Base-by-base conservation (phyloP, 2,113 vertebrate species). In the Anoplopoma fimbria region DNA sequence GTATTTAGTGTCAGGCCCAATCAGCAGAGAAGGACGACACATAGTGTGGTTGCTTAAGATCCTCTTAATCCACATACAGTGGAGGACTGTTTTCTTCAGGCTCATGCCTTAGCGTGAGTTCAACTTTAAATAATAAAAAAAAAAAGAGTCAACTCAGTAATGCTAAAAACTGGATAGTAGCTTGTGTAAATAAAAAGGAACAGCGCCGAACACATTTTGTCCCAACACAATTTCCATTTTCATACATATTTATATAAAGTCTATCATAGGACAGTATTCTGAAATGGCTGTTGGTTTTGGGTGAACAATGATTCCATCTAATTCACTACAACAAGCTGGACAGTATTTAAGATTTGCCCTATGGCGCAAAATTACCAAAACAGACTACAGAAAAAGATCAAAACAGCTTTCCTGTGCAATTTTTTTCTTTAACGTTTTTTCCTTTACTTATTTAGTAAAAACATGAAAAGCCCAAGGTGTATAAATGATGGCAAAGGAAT, bases 1-100 rank as follows among this genome's bases (percentile, higher is more conserved):
- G 87, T 80, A 91, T 89, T 92, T 93, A 90, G 73, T 87, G 91
- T 91, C 91, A 88, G 70, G 67, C 65, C 42, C 47, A 85, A 90
- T 91, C 79, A 86, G 74, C 61, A 61, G 33, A 42, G 65, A 36
- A 40, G 64, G 77, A 57, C 57, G 58, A 91, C 45, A 62, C 42
- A 70, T 51, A 80, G 63, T 58, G 79, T 40, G 64, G 71, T 61
- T 82, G 63, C 40, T 65, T 69, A 34, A 71, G 80, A 82, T 80
- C 69, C n/a, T 53, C 60, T 64, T 74, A 80, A 78, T 84, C 65
- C 69, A 63, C 36, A 15, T 78, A 65, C 40, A 78, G 69, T 6
- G 45, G 7, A 62, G 12, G 31, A 60, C 67, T 67, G 51, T 81
- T 88, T 1, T 69, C 57, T 55, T 62, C 78, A 79, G 21, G n/a